Evolutionary conservation across 1,140 invertebrate genomes (phyloP).

Genomic region (Listronotus bonariensis): DNA sequence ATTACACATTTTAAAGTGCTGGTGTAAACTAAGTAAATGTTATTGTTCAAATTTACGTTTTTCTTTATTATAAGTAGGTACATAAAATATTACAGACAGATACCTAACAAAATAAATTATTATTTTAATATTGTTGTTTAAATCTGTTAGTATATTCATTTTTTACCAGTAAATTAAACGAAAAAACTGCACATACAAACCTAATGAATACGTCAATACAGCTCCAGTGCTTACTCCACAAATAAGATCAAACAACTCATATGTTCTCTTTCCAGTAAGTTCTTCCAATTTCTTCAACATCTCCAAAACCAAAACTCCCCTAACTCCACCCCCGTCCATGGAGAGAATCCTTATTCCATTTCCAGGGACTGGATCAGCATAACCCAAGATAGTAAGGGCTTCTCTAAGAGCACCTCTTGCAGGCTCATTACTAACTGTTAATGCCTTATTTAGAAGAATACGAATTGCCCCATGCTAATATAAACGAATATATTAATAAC

Average conservation of each 20-base stretch:
- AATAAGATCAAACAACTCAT: slow-evolving; percentile 86
- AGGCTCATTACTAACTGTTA: slow-evolving; percentile 55
- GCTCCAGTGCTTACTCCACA: slow-evolving; percentile 91
- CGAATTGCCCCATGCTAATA: slow-evolving; percentile 69
- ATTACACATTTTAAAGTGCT: too few relatives aligned
- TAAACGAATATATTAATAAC: slow-evolving; percentile 38
- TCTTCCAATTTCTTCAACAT: slow-evolving; percentile 79
- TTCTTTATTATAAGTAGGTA: too few relatives aligned
- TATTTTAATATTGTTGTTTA: too few relatives aligned
- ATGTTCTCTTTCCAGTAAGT: slow-evolving; percentile 67
- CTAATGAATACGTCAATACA: slow-evolving; percentile 72
- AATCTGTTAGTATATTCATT: too few relatives aligned
- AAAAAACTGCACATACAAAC: slow-evolving; percentile 49
- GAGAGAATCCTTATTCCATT: slow-evolving; percentile 80
- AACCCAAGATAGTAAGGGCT: slow-evolving; percentile 76
- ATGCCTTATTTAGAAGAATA: slow-evolving; percentile 60
- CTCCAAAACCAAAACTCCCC: slow-evolving; percentile 81
- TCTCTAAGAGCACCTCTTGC: slow-evolving; percentile 60
- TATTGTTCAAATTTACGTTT: too few relatives aligned
- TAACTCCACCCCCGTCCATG: slow-evolving; percentile 90
- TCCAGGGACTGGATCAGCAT: slow-evolving; percentile 70
- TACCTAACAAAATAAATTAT: too few relatives aligned
- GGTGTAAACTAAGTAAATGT: too few relatives aligned
- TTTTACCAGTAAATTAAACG: too few relatives aligned
- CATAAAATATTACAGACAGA: too few relatives aligned